Percentiles rank a stretch among this genome's conserved stretches.
phyloP scores from a whole-genome alignment of 2,797 vertebrate species.

The Euphonia xanthogaster region DNA sequence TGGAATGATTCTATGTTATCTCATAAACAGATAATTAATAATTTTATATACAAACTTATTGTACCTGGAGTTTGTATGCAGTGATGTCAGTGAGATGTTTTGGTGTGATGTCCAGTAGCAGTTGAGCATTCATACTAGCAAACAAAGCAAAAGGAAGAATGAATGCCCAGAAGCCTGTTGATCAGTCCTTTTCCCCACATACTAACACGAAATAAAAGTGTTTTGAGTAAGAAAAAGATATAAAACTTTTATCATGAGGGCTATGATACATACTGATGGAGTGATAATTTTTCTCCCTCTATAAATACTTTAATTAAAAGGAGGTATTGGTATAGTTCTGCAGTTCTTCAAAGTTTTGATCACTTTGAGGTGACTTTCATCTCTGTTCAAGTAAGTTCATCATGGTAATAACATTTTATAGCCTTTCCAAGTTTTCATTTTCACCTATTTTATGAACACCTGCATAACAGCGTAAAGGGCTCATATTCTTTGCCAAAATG shows the following conservation, averaged over 20 bases:
- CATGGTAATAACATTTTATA: constrained; percentile 69
- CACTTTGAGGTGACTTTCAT: constrained; percentile 75
- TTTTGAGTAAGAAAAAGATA: not conserved
- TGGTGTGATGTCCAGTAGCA: not conserved
- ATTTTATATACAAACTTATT: not conserved
- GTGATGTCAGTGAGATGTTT: not conserved
- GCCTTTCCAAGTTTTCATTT: constrained; percentile 69
- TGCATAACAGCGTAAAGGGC: constrained; percentile 30
- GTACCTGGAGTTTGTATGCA: not conserved
- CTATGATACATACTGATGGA: not conserved
- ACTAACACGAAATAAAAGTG: not conserved
- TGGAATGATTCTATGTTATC: not conserved
- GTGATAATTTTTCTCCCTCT: not conserved
- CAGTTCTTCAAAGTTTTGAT: constrained; percentile 41
- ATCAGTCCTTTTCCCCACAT: not conserved
- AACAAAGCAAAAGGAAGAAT: not conserved
- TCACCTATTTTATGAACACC: constrained; percentile 69
- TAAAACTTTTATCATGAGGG: not conserved
- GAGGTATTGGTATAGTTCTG: not conserved
- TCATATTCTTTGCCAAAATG: constrained; percentile 55
- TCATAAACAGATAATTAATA: not conserved
- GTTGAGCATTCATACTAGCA: not conserved
- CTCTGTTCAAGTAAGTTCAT: constrained; percentile 63
- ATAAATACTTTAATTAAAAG: not conserved
- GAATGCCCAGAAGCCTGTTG: not conserved